phyloP scores from a whole-genome alignment of 1,140 invertebrate species.

The Papilio machaon region DNA sequence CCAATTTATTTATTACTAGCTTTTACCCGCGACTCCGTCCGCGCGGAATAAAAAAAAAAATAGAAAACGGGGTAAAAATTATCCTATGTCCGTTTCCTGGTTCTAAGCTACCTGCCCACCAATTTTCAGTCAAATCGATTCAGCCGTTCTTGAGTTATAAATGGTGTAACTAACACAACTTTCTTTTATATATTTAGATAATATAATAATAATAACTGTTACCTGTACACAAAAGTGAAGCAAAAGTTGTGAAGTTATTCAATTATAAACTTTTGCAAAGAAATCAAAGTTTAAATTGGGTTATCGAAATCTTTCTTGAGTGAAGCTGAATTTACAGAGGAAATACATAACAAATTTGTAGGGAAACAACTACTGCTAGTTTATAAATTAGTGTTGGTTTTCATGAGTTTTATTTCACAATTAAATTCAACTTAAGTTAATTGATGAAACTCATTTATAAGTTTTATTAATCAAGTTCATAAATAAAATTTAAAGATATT shows the following conservation, averaged over 20 bases:
- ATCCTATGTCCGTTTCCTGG: too few species aligned
- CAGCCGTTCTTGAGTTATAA: too few species aligned
- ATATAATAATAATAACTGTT: background rate
- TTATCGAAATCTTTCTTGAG: constrained; percentile 54
- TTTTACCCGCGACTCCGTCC: too few species aligned
- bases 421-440: background rate
- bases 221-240: background rate
- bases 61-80: too few species aligned
- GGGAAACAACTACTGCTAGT: background rate
- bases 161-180: too few species aligned
- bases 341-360: background rate
- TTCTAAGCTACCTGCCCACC: too few species aligned
- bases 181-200: background rate
- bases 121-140: too few species aligned
- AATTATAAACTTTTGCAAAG: constrained; percentile 45
- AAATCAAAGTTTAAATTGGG: constrained; percentile 61
- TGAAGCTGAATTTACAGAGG: background rate
- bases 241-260: constrained; percentile 1
- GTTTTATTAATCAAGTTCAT: background rate
- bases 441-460: background rate
- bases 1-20: background rate
- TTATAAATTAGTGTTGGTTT: too few species aligned
- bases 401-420: background rate
- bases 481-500: background rate
- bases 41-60: too few species aligned